Evolutionary conservation across 2,888 invertebrate species (phyloP).

Genomic region (Catocala sponsa): DNA sequence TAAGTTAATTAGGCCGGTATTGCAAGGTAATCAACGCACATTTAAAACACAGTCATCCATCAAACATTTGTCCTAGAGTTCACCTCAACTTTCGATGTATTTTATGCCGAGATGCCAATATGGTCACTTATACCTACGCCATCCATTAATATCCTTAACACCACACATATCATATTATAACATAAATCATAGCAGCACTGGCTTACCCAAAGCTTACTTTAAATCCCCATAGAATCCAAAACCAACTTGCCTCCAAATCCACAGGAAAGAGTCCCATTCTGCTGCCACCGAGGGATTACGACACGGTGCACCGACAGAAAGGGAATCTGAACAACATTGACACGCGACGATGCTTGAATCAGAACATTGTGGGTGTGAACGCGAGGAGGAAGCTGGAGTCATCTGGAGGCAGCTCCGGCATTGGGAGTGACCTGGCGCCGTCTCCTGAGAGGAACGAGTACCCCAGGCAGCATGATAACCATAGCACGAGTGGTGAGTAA

Average conservation of each 20-base stretch:
- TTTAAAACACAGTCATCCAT: too few species aligned
- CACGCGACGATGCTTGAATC: conserved; percentile 90
- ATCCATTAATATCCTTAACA: too few species aligned
- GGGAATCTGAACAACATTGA: conserved; percentile 83
- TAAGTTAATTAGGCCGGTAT: too few species aligned
- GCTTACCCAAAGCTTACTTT: not conserved
- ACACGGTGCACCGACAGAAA: conserved; percentile 94
- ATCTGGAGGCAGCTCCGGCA: conserved; percentile 95
- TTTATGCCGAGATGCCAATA: too few species aligned
- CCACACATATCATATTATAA: too few species aligned
- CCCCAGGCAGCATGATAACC: conserved; percentile 85
- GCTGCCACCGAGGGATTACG: conserved; percentile 97
- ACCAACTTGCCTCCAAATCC: conserved; percentile 31
- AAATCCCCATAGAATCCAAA: not conserved
- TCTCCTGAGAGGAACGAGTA: conserved; percentile 91
- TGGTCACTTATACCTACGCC: too few species aligned
- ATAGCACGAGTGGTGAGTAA: conserved; percentile 89
- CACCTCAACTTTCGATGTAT: too few species aligned
- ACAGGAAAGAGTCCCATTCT: conserved; percentile 91
- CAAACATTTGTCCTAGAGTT: too few species aligned
- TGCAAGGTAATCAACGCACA: too few species aligned
- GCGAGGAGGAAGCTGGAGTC: conserved; percentile 88
- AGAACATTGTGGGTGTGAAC: conserved; percentile 89
- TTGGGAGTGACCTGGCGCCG: conserved; percentile 96
- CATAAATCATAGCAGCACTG: too few species aligned